phyloP scores from a whole-genome alignment of 2,888 invertebrate genomes.

The Chorisops tibialis region DNA sequence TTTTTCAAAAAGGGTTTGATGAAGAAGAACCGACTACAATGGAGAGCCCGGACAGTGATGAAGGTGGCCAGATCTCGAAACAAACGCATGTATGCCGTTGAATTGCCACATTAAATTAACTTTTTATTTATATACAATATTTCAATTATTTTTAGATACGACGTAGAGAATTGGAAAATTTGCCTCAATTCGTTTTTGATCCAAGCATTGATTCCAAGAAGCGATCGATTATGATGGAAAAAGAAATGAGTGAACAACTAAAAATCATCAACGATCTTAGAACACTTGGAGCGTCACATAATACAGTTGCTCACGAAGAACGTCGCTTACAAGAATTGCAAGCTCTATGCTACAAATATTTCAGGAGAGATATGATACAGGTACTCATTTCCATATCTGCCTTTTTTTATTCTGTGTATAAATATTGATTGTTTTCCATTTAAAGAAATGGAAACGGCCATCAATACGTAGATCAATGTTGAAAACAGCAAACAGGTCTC shows the following conservation, averaged over 20 bases:
- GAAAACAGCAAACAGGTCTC: conserved; percentile 65
- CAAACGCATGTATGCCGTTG: conserved; percentile 22
- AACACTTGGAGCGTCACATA: conserved; percentile 81
- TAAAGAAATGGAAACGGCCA: conserved; percentile 48
- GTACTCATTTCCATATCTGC: conserved; percentile 19
- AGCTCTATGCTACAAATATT: conserved; percentile 90
- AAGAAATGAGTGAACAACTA: conserved; percentile 96
- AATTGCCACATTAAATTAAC: not conserved
- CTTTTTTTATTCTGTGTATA: not conserved
- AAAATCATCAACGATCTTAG: conserved; percentile 91
- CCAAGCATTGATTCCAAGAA: conserved; percentile 74
- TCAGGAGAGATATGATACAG: conserved; percentile 90
- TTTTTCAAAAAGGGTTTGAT: conserved; percentile 58
- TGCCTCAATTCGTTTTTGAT: conserved; percentile 83
- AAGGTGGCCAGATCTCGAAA: conserved; percentile 61
- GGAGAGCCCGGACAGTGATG: conserved; percentile 72
- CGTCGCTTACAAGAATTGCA: conserved; percentile 89
- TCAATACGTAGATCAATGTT: conserved; percentile 52
- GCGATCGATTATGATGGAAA: conserved; percentile 89
- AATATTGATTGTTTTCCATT: not conserved
- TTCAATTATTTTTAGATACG: conserved; percentile 56
- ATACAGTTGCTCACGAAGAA: conserved; percentile 89
- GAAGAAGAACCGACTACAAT: conserved; percentile 72
- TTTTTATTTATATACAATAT: not conserved
- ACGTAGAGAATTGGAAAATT: conserved; percentile 67